Conservation (phyloP, 2,888 invertebrate genomes). For the Halictus quadricinctus region DNA sequence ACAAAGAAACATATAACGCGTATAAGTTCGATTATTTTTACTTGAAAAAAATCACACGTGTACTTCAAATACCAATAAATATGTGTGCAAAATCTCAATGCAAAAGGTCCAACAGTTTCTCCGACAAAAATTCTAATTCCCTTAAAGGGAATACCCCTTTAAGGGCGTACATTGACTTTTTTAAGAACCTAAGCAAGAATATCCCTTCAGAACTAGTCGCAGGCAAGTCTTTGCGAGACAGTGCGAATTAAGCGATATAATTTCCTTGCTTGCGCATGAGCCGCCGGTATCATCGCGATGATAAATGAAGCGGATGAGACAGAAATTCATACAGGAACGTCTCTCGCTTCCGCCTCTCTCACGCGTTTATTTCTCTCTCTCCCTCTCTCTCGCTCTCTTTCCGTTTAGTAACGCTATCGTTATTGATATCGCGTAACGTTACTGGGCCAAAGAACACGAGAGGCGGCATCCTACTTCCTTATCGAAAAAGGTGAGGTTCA, state of each 20-base stretch:
- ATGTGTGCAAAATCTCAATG: too few species aligned
- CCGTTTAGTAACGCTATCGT: background rate
- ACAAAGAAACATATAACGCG: too few species aligned
- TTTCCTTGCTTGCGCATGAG: background rate
- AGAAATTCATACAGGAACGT: background rate
- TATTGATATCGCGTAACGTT: constrained; percentile 11
- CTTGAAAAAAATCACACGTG: too few species aligned
- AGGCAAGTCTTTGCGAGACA: background rate
- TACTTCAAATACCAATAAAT: too few species aligned
- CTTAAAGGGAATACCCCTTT: too few species aligned
- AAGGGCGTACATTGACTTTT: background rate
- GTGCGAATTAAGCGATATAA: background rate
- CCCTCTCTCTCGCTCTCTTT: background rate
- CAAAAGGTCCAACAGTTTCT: too few species aligned
- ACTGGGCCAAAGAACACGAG: background rate
- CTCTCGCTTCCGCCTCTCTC: background rate
- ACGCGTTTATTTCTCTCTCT: background rate
- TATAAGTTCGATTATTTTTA: too few species aligned
- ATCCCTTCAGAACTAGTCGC: background rate
- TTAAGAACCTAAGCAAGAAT: background rate
- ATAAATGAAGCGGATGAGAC: background rate
- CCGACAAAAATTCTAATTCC: too few species aligned
- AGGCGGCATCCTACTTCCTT: constrained; percentile 27
- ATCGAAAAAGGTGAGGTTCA: constrained; percentile 37
- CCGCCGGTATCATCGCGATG: background rate